Conservation (phyloP, 2,113 vertebrate genomes). For the Heliornis fulica region DNA sequence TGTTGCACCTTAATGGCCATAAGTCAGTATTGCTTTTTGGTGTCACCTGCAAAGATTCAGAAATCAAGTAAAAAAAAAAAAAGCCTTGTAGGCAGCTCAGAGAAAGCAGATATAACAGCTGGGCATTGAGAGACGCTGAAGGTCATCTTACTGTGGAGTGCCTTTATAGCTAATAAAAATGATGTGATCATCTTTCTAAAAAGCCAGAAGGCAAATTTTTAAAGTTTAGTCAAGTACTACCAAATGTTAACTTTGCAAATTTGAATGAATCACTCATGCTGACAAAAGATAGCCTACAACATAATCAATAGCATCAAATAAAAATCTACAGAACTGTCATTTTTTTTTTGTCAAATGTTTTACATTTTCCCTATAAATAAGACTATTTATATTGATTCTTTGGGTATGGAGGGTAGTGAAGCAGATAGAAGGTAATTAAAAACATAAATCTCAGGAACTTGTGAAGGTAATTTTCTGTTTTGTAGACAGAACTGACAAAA, state of each 20-base stretch:
- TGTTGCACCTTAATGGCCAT: neutral
- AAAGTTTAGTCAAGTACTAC: conserved; percentile 9
- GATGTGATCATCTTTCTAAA: neutral
- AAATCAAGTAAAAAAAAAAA: neutral
- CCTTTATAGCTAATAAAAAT: neutral
- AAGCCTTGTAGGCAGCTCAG: neutral
- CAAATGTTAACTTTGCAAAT: conserved; percentile 17
- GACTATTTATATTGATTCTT: conserved; percentile 74
- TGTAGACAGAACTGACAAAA: conserved; percentile 79
- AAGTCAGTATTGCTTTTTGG: neutral
- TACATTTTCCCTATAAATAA: conserved; percentile 74
- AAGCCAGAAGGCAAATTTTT: neutral
- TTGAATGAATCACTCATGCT: conserved; percentile 24
- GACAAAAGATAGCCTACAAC: neutral
- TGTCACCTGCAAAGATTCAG: neutral
- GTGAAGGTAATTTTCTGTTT: conserved; percentile 75
- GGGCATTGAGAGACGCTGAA: neutral
- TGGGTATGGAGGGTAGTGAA: conserved; percentile 67
- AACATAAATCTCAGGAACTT: conserved; percentile 76
- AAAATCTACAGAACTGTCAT: conserved; percentile 61
- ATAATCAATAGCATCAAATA: conserved; percentile 61
- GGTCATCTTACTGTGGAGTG: neutral
- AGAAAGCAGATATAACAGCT: neutral
- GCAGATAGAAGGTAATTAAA: conserved; percentile 80
- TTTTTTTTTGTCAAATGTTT: conserved; percentile 64